Conservation (phyloP, 2,888 invertebrate species). For the Sycophila texana region DNA sequence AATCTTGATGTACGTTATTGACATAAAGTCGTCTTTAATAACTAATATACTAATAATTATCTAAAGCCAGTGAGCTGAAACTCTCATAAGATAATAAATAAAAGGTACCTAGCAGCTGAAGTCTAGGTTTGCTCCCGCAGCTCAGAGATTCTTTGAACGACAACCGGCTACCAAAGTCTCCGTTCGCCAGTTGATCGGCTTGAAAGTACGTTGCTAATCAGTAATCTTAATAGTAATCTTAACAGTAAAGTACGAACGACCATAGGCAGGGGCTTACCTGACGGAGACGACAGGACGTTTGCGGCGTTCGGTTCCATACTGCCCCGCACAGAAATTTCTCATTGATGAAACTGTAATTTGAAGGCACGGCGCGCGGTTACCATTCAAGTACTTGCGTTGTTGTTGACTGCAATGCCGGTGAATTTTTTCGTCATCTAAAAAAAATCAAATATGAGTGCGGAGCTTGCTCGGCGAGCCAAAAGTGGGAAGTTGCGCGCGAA, state of each 20-base stretch:
- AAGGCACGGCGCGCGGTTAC: background rate
- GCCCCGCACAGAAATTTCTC: conserved; percentile 13
- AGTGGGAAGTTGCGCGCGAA: conserved; percentile 1
- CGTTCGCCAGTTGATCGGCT: conserved; percentile 5
- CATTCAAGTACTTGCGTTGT: background rate
- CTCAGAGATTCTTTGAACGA: conserved; percentile 11
- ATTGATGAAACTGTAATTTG: conserved; percentile 39
- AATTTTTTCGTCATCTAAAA: conserved; percentile 6
- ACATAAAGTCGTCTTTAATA: too few species aligned
- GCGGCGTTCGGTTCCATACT: conserved; percentile 35
- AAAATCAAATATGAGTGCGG: conserved; percentile 10
- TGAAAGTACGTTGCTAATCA: background rate
- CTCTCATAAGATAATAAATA: background rate
- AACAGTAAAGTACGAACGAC: background rate
- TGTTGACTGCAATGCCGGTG: background rate
- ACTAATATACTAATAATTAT: too few species aligned
- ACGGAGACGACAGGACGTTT: conserved; percentile 3
- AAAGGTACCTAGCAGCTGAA: conserved; percentile 29
- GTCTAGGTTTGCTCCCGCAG: conserved; percentile 20
- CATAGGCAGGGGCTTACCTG: conserved; percentile 21
- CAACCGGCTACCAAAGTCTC: background rate
- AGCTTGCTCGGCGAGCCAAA: background rate
- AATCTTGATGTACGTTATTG: too few species aligned
- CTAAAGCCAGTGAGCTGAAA: too few species aligned
- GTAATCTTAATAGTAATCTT: too few species aligned